Conservation (phyloP, 2,113 vertebrate genomes). For the Kobus ellipsiprymnus region DNA sequence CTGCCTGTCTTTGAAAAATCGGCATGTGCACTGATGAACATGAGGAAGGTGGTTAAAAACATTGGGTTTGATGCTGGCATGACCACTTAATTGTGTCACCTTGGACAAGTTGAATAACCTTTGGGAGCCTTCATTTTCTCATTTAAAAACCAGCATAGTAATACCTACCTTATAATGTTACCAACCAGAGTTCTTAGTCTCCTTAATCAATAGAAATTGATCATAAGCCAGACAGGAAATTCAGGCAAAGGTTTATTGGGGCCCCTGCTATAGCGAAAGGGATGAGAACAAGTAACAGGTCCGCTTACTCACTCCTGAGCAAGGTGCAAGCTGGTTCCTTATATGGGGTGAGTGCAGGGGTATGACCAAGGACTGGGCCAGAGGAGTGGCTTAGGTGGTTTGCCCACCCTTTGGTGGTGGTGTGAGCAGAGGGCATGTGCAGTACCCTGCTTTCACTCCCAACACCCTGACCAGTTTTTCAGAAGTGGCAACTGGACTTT, state of each 20-base stretch:
- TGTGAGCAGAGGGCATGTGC: neutral
- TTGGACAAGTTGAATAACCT: neutral
- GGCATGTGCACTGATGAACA: accelerated
- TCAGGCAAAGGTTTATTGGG: neutral
- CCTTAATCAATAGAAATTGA: neutral
- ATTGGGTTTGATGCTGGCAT: neutral
- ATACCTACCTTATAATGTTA: neutral
- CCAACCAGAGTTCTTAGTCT: neutral
- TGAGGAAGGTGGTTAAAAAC: neutral
- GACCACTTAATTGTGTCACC: neutral
- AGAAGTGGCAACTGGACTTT: neutral
- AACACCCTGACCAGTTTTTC: neutral
- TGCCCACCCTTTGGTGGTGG: neutral
- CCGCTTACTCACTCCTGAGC: accelerated
- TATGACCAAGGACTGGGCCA: neutral
- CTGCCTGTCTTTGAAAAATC: neutral
- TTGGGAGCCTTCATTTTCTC: neutral
- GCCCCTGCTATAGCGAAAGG: neutral
- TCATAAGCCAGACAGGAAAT: neutral
- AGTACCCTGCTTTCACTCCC: neutral
- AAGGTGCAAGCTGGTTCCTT: neutral
- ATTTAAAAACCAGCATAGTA: neutral
- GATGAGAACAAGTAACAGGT: neutral
- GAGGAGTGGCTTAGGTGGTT: neutral
- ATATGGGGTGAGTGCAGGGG: neutral